Percentiles rank a stretch among this genome's conserved stretches.
These are phyloP conservation scores for Incurvaria masculella DNA, from an alignment of 2,888 invertebrate genomes.

Conservation along the genomic window DNA sequence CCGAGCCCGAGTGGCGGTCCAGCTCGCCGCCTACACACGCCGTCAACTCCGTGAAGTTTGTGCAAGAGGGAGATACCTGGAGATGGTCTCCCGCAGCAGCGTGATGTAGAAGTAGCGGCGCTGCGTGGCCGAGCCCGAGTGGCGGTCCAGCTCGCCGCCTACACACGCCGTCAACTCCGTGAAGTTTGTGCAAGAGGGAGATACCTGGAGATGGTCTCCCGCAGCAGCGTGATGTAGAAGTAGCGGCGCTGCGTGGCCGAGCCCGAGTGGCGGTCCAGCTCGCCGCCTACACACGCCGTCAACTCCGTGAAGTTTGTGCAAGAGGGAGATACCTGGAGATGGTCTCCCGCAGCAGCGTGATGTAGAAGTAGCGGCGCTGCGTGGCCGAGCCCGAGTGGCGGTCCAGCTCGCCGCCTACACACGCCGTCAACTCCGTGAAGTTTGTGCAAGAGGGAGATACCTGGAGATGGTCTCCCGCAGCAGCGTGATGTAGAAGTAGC, in stretches of 20 bases:
- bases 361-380: slow-evolving; percentile 91
- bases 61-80: slow-evolving; percentile 76
- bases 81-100: slow-evolving; percentile 89
- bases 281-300: slow-evolving; percentile 85
- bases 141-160: slow-evolving; percentile 85
- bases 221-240: slow-evolving; percentile 92
- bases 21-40: slow-evolving; percentile 87
- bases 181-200: slow-evolving; percentile 98
- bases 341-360: slow-evolving; percentile 92
- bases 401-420: slow-evolving; percentile 89
- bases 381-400: slow-evolving; percentile 82
- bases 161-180: slow-evolving; percentile 93
- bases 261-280: slow-evolving; percentile 88
- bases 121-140: slow-evolving; percentile 78
- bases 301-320: slow-evolving; percentile 98
- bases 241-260: slow-evolving; percentile 79
- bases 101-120: slow-evolving; percentile 96
- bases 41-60: slow-evolving; percentile 97
- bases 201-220: slow-evolving; percentile 86
- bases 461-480: slow-evolving; percentile 89
- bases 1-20: slow-evolving; percentile 84
- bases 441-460: slow-evolving; percentile 90
- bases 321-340: slow-evolving; percentile 74
- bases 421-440: slow-evolving; percentile 93
- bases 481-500: slow-evolving; percentile 96